These are phyloP conservation scores for Chelon labrosus DNA, from an alignment of 2,797 vertebrate genomes.

Conservation along the genomic window DNA sequence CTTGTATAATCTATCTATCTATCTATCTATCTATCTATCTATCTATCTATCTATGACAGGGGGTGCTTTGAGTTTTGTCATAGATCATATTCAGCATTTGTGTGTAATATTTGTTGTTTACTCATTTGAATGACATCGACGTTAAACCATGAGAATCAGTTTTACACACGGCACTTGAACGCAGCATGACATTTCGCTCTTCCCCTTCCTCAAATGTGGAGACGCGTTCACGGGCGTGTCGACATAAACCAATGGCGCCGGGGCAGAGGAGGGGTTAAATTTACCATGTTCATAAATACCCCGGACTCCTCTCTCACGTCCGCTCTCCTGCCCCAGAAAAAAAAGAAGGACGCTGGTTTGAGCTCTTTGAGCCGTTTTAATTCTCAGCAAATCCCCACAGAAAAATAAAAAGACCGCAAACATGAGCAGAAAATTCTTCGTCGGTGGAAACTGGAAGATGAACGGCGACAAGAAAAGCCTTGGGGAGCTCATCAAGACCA, in stretches of 20 bases:
- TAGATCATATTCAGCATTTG: no score
- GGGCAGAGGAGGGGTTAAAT: constrained; percentile 64
- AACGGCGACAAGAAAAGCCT: constrained; percentile 95
- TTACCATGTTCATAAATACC: constrained; percentile 70
- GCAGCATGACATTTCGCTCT: constrained; percentile 70
- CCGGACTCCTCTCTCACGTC: neutral
- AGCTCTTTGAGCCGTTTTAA: neutral
- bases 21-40: no score
- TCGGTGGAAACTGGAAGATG: constrained; percentile 99
- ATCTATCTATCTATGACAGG: no score
- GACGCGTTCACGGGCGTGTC: constrained; percentile 63
- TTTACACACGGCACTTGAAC: constrained; percentile 42
- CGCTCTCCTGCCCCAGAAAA: constrained; percentile 58
- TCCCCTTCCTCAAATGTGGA: constrained; percentile 53
- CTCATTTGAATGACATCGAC: no score
- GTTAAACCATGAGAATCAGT: neutral
- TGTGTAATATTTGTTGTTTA: no score
- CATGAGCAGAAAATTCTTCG: constrained; percentile 97
- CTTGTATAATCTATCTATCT: no score
- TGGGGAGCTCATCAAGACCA: constrained; percentile 90
- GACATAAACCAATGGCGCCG: constrained; percentile 69
- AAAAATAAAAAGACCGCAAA: constrained; percentile 43
- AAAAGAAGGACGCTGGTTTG: neutral
- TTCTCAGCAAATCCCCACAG: neutral
- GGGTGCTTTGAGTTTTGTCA: no score